Percentiles rank a stretch among this genome's conserved stretches.
Evolutionary conservation across 2,113 vertebrate genomes (phyloP).

Genomic region (Pomatorhinus ruficollis): DNA sequence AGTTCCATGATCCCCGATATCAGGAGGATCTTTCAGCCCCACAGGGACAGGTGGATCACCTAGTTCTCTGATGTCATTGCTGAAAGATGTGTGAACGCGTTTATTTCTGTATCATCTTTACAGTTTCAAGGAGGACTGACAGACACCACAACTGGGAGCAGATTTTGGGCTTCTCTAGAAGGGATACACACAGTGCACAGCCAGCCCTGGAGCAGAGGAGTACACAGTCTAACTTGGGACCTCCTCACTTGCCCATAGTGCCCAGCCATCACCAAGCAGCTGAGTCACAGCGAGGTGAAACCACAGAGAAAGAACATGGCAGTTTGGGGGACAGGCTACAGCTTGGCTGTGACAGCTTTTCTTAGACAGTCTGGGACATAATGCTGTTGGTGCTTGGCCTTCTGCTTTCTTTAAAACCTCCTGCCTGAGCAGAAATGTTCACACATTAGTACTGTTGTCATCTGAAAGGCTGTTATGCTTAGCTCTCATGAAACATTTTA

Average conservation of each 20-base stretch:
- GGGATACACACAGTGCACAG: accelerated
- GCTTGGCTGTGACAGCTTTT: not conserved
- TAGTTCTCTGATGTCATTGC: not conserved
- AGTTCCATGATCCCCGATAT: accelerated
- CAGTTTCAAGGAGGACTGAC: not conserved
- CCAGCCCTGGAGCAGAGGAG: not conserved
- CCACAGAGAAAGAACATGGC: not conserved
- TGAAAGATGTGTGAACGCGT: not conserved
- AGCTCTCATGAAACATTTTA: not conserved
- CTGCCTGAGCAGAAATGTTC: not conserved
- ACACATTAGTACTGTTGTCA: not conserved
- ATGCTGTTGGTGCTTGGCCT: not conserved
- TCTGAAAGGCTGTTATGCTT: not conserved
- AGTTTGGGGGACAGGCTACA: not conserved
- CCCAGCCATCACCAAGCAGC: not conserved
- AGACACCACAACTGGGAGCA: not conserved
- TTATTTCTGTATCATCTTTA: not conserved
- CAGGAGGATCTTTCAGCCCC: not conserved
- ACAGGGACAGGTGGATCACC: not conserved
- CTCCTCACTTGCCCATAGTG: not conserved
- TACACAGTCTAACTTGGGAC: not conserved
- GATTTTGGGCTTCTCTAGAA: not conserved
- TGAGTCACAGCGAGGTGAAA: not conserved
- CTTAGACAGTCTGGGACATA: not conserved
- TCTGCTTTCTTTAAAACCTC: not conserved